Evolutionary conservation across 2,888 invertebrate species (phyloP), one percentile per base, ranked within the genome.

Genomic region (Penaeus monodon): DNA sequence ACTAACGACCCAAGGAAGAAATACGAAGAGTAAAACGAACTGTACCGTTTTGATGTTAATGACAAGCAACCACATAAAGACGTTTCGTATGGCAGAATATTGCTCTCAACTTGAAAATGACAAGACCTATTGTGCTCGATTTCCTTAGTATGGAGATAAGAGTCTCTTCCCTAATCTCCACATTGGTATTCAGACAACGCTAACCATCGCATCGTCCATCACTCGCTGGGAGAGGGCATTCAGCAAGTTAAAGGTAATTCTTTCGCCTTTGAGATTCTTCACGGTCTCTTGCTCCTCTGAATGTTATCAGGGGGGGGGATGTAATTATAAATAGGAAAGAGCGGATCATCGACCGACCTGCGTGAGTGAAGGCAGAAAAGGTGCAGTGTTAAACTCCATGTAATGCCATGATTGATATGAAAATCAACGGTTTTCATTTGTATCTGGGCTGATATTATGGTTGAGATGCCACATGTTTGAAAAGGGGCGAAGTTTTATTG

Each of bases 1-100:
- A 66, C 10, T 66, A 81, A 81, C 38, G 49, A 68, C n/a, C 49
- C 20, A 78, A 78, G n/a, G 78, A 78, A 78, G 78, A 78, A 78
- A 29, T 14, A 63, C 20, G 63, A 63, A 63, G 27, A 27, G 14
- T 78, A 57, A 33, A 24, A 24, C 12, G 74, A 74, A 74, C 0
- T 74, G 22, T 74, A 74, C 0, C 7, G 44, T 24, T 74, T 17
- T 38, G 44, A 74, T 74, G 24, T 29, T 74, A 0, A 74, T 74
- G 74, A 44, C 14, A 38, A 74, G 20, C 74, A 74, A 44, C 74
- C 29, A 38, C 24, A 74, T 74, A 44, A 74, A 74, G 74, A 74
- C 33, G 44, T 74, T 17, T 38, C 44, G 74, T 33, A 74, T 74
- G 33, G 20, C 38, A 74, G 74, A 74, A 74, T 74, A 44, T 33